These are phyloP conservation scores for Phyllostomus hastatus DNA, from an alignment of 2,113 vertebrate species.

Conservation along the genomic window DNA sequence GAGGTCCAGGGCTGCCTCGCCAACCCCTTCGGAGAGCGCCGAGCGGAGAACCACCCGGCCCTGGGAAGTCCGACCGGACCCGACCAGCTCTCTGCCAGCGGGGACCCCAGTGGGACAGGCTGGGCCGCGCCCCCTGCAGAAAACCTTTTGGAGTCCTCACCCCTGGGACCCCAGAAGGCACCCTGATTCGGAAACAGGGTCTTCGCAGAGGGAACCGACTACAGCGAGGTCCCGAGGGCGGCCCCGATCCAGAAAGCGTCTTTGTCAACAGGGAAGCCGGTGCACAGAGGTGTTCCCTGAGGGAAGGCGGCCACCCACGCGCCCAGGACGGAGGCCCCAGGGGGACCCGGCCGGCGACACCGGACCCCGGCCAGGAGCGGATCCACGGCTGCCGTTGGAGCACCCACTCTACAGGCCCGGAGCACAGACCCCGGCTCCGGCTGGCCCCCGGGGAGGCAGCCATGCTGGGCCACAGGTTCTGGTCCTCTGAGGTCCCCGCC, in stretches of 20 bases:
- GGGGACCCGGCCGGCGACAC: neutral
- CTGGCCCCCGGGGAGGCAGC: too few species aligned
- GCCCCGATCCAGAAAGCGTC: neutral
- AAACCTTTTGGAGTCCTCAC: neutral
- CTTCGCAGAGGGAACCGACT: neutral
- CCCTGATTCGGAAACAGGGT: neutral
- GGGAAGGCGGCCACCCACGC: accelerated
- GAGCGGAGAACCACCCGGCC: neutral
- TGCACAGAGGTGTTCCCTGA: accelerated
- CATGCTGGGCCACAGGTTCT: neutral
- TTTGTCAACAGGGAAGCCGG: neutral
- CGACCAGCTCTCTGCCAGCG: neutral
- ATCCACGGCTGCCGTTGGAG: neutral
- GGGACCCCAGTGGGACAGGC: accelerated
- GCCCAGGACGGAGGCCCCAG: neutral
- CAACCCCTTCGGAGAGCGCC: neutral
- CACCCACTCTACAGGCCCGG: accelerated
- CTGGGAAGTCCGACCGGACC: neutral
- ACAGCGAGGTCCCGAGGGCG: accelerated
- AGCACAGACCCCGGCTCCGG: accelerated
- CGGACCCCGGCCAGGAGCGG: neutral
- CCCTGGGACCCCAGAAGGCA: neutral
- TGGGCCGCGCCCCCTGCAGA: too few species aligned
- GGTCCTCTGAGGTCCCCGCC: neutral
- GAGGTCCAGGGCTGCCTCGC: neutral